Evolutionary conservation across 53 echinoderm and acorn worm species (phyloP).

Genomic region (Patiria pectinifera): DNA sequence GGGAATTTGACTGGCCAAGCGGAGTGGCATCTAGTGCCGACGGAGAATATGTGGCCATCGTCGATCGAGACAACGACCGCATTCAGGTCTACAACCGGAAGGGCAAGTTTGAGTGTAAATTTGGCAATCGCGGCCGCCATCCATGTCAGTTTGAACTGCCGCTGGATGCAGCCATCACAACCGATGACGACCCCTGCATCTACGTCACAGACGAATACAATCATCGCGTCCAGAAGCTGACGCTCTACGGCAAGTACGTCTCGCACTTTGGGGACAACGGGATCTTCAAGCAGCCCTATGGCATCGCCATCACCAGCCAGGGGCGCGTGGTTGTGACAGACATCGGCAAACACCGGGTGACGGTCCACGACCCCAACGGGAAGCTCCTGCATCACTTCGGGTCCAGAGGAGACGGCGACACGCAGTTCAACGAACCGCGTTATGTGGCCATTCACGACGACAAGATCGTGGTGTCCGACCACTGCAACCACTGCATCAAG

Average conservation of each 20-base stretch:
- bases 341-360: slow-evolving; percentile 97
- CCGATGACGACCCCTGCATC: slow-evolving; percentile 90
- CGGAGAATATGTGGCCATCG: slow-evolving; percentile 92
- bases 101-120: slow-evolving; percentile 98
- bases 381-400: slow-evolving; percentile 86
- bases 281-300: slow-evolving; percentile 97
- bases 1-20: slow-evolving; percentile 99
- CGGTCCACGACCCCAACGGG: slow-evolving; percentile 90
- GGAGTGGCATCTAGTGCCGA: slow-evolving; percentile 91
- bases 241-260: slow-evolving; percentile 94
- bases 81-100: slow-evolving; percentile 98
- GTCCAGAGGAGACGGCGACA: slow-evolving; percentile 91
- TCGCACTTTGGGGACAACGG: slow-evolving; percentile 98
- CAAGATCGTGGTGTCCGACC: slow-evolving; percentile 93
- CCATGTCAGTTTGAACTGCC: slow-evolving; percentile 97
- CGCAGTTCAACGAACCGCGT: slow-evolving; percentile 97
- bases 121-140: slow-evolving; percentile 91
- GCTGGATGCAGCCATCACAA: slow-evolving; percentile 89
- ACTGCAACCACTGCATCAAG: slow-evolving; percentile 99
- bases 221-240: slow-evolving; percentile 98
- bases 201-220: slow-evolving; percentile 99
- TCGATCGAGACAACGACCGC: slow-evolving; percentile 96
- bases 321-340: slow-evolving; percentile 92
- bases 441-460: slow-evolving; percentile 87
- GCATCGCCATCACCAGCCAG: slow-evolving; percentile 84